Evolutionary conservation across 2,113 vertebrate genomes (phyloP), one percentile per base, ranked within the genome.

Genomic region (Mus pahari): DNA sequence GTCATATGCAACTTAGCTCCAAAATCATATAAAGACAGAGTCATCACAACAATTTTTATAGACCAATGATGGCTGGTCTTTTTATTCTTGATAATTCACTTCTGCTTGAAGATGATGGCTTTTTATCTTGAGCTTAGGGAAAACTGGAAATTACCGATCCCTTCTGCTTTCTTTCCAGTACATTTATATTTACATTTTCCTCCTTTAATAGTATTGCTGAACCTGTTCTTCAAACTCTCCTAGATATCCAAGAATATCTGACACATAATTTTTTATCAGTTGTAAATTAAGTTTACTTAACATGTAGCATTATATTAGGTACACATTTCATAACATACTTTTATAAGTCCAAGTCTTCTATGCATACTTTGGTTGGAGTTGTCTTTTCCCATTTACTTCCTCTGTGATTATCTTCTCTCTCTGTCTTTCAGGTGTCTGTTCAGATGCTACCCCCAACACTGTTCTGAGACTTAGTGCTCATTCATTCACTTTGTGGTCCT

Each of bases 101-200:
- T 91, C 66, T 95, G 58, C 74, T 79, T 83, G 70, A 92, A 58
- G 53, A 90, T 95, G 55, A 82, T 24, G 60, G 3, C 70, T 87
- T 78, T 8, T 26, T 86, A 78, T 4, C 48, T 96, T 78, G 91
- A 84, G 39, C 79, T 7, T 86, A 33, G 77, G 39, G 12, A 22
- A 86, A 89, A 93, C 68, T 77, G 91, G 60, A 12, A 39, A 55
- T 71, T 92, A 81, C 84, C 92, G 33, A 42, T 81, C 1, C 3
- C 26, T 94, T 73, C 22, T 92, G 0, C 86, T 95, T 97, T 91
- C 55, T 94, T 83, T 36, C 78, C 64, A 5, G 36, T 89, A 83
- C 13, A 90, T 83, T 96, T 95, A 89, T 89, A 74, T 75, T 82
- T 88, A 64, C 86, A 74, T 87, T 90, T 16, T 19, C 70, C 68